Base-by-base conservation (phyloP, 2,113 vertebrate species). In the Oryzias melastigma region DNA sequence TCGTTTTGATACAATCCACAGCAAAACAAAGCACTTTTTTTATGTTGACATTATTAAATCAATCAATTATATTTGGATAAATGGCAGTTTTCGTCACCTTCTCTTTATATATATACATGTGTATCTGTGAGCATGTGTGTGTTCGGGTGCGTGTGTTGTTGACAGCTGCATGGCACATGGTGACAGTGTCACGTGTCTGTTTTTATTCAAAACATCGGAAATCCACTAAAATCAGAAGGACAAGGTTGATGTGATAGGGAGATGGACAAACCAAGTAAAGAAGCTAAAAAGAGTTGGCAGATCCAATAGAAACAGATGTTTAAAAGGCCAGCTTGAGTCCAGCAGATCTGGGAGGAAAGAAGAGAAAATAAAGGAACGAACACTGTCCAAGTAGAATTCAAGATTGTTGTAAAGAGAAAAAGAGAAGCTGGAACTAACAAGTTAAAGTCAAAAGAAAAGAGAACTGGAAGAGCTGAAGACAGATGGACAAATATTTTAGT, bases 401-500 rank as follows among this genome's bases (percentile, higher is more conserved):
- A 61, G 61, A 80, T 58, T 68, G 73, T 83, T 81, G 78, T 58
- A 65, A 67, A 73, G 49, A 25, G 35, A 52, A 58, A 57, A 67
- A 35, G 41, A 49, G 4, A 61, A 50, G 50, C 52, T 72, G 66
- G 18, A 73, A 52, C 3, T 29, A 27, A 52, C 43, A 15, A 25
- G 20, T 47, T 27, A 49, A 68, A 55, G 41, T 73, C 79, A 74
- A 81, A 83, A 58, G 68, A 83, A 82, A 87, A 85, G 42, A 41
- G 5, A 56, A 65, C 27, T 58, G 14, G 40, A 40, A 59, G 58
- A 62, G 44, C 18, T 13, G 18, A 17, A 46, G 49, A 57, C 13
- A 24, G 62, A 64, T 65, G 67, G 70, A 65, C 72, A 81, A 68
- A 10, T 12, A 53, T n/a, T 53, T 18, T 0, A 46, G 3, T 19